phyloP scores from a whole-genome alignment of 2,888 invertebrate species.

The Meloe dianella region DNA sequence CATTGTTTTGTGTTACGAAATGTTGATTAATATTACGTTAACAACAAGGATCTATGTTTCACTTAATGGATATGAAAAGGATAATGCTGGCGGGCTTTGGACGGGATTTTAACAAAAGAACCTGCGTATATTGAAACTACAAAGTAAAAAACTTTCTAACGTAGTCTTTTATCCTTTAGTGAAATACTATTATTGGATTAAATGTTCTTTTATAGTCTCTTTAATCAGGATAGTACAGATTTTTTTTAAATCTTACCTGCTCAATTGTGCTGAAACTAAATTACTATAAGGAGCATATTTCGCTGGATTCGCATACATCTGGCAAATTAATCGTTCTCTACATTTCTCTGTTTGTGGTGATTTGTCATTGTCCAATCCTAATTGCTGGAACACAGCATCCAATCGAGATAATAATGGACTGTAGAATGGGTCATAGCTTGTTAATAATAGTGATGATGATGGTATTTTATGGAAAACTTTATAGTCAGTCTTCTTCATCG shows the following conservation, averaged over 20 bases:
- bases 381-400: constrained; percentile 80
- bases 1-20: too few species aligned
- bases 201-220: too few species aligned
- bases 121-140: too few species aligned
- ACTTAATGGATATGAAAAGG: too few species aligned
- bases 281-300: constrained; percentile 91
- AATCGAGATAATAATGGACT: constrained; percentile 83
- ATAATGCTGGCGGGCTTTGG: too few species aligned
- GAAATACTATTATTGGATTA: too few species aligned
- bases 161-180: too few species aligned
- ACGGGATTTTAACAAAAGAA: too few species aligned
- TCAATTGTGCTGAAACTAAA: constrained; percentile 84
- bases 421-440: constrained; percentile 90
- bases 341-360: constrained; percentile 71
- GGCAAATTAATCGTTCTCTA: constrained; percentile 81
- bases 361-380: constrained; percentile 66
- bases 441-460: constrained; percentile 78
- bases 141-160: too few species aligned
- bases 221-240: too few species aligned
- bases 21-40: too few species aligned
- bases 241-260: constrained; percentile 67
- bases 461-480: constrained; percentile 89
- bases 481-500: constrained; percentile 67
- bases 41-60: too few species aligned
- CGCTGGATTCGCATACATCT: constrained; percentile 87